These are phyloP conservation scores for Datnioides undecimradiatus DNA, from an alignment of 2,113 vertebrate genomes.

Conservation along the genomic window DNA sequence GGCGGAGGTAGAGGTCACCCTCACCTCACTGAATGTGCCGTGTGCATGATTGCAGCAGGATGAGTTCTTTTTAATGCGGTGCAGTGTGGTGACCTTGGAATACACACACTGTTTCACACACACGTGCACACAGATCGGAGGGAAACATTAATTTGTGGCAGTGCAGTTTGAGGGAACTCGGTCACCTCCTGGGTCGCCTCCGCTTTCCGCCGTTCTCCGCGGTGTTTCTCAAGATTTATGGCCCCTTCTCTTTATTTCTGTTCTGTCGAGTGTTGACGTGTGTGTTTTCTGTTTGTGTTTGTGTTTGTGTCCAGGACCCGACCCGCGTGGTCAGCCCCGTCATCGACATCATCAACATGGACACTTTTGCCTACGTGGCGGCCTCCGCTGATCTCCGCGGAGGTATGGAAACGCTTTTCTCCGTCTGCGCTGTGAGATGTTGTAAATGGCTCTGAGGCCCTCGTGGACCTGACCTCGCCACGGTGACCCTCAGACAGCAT, in stretches of 20 bases:
- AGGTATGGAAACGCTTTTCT: conserved; percentile 78
- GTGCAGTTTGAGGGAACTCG: conserved; percentile 12
- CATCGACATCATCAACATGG: conserved; percentile 98
- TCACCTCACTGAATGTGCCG: conserved; percentile 38
- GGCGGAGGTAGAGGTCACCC: conserved; percentile 44
- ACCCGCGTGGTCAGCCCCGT: conserved; percentile 94
- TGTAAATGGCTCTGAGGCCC: conserved; percentile 9
- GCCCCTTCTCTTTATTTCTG: neutral
- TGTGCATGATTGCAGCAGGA: conserved; percentile 42
- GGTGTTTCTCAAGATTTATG: neutral
- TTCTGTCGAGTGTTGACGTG: neutral
- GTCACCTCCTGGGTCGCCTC: neutral
- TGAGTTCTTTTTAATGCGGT: conserved; percentile 38
- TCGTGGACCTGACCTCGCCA: too few relatives aligned
- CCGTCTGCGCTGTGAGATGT: neutral
- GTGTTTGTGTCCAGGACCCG: conserved; percentile 85
- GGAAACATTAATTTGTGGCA: conserved; percentile 30
- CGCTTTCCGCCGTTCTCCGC: neutral
- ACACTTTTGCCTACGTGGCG: conserved; percentile 94
- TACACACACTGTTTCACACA: conserved; percentile 30
- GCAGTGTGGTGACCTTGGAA: conserved; percentile 64
- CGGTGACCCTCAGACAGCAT: too few relatives aligned
- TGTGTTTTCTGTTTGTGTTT: conserved; percentile 3
- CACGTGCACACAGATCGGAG: conserved; percentile 29
- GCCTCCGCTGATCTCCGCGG: conserved; percentile 94